Conservation (phyloP, 2,113 vertebrate species). For the Oriolus oriolus region DNA sequence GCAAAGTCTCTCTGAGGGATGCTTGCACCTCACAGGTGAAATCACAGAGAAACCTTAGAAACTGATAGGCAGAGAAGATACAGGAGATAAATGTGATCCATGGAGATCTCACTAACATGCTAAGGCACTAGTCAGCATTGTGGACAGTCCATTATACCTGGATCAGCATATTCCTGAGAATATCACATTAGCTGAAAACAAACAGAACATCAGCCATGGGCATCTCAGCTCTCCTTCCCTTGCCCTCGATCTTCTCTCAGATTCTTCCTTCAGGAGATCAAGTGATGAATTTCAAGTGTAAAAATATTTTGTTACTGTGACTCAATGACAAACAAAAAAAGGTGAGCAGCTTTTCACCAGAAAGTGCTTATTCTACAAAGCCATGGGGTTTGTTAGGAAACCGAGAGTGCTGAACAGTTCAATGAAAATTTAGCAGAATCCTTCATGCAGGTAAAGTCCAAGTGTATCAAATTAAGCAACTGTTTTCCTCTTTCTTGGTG, state of each 20-base stretch:
- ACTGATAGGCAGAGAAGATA: background rate
- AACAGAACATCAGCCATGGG: background rate
- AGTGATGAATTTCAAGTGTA: background rate
- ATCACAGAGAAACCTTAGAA: background rate
- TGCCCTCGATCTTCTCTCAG: background rate
- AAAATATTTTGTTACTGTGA: background rate
- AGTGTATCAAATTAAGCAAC: background rate
- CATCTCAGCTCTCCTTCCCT: background rate
- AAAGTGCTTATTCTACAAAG: background rate
- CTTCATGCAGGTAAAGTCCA: background rate
- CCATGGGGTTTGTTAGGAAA: background rate
- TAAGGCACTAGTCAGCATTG: background rate
- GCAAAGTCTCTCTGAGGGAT: background rate
- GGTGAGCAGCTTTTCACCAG: background rate
- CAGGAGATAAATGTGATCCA: background rate
- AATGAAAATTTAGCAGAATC: background rate
- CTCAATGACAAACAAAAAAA: background rate
- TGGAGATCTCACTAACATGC: background rate
- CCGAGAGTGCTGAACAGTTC: background rate
- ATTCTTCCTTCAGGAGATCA: background rate
- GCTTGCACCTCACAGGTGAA: background rate
- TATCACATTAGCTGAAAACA: background rate
- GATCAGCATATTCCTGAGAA: background rate
- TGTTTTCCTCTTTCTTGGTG: background rate
- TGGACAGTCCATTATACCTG: background rate